phyloP scores from a whole-genome alignment of 2,113 vertebrate species.

The Climacteris rufus region DNA sequence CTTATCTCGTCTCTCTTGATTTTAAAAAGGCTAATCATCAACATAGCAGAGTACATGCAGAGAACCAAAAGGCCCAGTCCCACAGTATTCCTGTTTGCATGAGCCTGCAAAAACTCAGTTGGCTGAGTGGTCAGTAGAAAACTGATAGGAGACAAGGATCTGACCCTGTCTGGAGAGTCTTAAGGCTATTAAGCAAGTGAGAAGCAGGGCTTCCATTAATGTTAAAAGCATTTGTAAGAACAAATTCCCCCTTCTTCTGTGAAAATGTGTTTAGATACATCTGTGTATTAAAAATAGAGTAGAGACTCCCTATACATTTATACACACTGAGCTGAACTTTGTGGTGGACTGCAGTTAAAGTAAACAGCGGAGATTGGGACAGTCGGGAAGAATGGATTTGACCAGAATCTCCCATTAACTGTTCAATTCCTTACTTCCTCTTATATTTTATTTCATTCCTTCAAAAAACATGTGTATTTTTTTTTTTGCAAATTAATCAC shows the following conservation, averaged over 20 bases:
- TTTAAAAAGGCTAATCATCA: not conserved
- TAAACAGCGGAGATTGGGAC: not conserved
- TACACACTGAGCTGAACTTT: not conserved
- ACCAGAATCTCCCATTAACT: not conserved
- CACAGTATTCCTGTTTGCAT: not conserved
- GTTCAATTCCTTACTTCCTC: not conserved
- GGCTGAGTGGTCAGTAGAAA: not conserved
- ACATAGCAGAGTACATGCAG: not conserved
- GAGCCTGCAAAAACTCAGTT: not conserved
- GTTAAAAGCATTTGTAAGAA: not conserved
- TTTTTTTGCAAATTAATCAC: not conserved
- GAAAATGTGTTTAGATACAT: not conserved
- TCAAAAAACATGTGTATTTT: not conserved
- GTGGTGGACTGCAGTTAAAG: not conserved
- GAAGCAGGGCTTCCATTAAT: not conserved
- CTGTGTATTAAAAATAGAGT: not conserved
- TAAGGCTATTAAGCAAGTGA: not conserved
- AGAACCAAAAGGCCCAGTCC: not conserved
- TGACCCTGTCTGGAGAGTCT: not conserved
- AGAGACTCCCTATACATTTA: not conserved
- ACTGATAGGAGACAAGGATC: not conserved
- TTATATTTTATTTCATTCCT: not conserved
- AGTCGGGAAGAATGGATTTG: not conserved
- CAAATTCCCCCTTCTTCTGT: not conserved
- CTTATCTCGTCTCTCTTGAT: not conserved